These are phyloP conservation scores for Spilarctia lutea DNA, from an alignment of 2,888 invertebrate species.

Conservation along the genomic window DNA sequence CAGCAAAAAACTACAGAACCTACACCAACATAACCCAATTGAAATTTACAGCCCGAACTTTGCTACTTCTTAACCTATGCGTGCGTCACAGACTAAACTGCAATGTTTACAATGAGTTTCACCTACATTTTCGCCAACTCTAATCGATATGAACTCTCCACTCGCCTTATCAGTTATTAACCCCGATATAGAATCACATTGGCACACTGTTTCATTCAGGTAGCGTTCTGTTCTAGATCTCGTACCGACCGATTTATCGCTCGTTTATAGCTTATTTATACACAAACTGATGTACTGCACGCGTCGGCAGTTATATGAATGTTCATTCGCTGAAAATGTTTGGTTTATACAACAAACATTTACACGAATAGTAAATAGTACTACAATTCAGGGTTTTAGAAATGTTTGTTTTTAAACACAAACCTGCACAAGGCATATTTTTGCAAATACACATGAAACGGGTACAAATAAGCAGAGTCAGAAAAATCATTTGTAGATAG, in stretches of 20 bases:
- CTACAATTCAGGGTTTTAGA: not conserved
- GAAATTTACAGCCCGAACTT: too few species aligned
- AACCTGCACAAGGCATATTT: too few species aligned
- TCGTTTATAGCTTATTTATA: not conserved
- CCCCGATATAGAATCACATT: slow-evolving; percentile 26
- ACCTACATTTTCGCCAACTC: not conserved
- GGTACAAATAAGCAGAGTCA: too few species aligned
- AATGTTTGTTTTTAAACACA: too few species aligned
- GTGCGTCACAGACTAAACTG: not conserved
- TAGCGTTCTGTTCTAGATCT: slow-evolving; percentile 23
- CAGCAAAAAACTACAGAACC: too few species aligned
- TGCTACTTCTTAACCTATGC: too few species aligned
- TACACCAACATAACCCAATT: too few species aligned
- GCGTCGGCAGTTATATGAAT: not conserved
- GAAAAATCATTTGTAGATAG: too few species aligned
- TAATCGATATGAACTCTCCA: slow-evolving; percentile 15
- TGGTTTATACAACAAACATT: not conserved
- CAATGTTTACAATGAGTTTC: not conserved
- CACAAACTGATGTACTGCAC: not conserved
- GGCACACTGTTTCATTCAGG: slow-evolving; percentile 31
- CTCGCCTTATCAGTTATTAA: slow-evolving; percentile 41
- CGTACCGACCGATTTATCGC: not conserved
- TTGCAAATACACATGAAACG: too few species aligned
- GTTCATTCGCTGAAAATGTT: not conserved
- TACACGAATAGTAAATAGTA: not conserved